A percentile compares a stretch with the other conserved stretches of the same genome.
Evolutionary conservation across 53 echinoderm and acorn worm genomes (phyloP).

Genomic region (Actinopyga echinites): DNA sequence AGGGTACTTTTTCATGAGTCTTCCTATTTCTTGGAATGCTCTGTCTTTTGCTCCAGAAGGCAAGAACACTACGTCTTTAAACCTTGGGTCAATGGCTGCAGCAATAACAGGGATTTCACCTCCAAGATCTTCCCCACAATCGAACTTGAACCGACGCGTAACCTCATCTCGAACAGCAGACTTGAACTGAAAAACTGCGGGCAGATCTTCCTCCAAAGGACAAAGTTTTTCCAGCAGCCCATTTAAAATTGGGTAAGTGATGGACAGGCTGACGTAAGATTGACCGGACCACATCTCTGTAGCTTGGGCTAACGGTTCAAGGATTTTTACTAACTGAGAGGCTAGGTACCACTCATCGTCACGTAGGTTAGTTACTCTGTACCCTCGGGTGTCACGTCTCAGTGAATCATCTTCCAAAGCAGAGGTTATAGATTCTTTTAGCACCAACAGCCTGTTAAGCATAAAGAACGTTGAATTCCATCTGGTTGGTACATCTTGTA

Average conservation of each 20-base stretch:
- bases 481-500: constrained; percentile 16
- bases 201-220: neutral
- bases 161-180: neutral
- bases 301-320: neutral
- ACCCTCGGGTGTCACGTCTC: neutral
- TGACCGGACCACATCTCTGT: constrained; percentile 22
- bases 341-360: constrained; percentile 29
- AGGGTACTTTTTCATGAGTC: neutral
- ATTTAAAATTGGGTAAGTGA: neutral
- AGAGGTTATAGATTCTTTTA: neutral
- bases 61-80: neutral
- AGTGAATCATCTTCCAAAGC: neutral
- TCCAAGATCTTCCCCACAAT: neutral
- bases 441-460: neutral
- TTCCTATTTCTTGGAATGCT: neutral
- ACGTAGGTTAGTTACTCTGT: neutral
- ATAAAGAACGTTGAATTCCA: constrained; percentile 8
- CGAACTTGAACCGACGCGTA: neutral
- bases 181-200: neutral
- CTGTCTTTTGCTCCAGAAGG: neutral
- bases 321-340: neutral
- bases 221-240: neutral
- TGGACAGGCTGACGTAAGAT: neutral
- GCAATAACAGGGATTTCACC: neutral
- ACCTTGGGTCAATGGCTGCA: constrained; percentile 4